Percentiles rank a stretch among this genome's conserved stretches.
phyloP scores from a whole-genome alignment of 35 echinoderm and acorn worm species.

The Apostichopus parvimensis region DNA sequence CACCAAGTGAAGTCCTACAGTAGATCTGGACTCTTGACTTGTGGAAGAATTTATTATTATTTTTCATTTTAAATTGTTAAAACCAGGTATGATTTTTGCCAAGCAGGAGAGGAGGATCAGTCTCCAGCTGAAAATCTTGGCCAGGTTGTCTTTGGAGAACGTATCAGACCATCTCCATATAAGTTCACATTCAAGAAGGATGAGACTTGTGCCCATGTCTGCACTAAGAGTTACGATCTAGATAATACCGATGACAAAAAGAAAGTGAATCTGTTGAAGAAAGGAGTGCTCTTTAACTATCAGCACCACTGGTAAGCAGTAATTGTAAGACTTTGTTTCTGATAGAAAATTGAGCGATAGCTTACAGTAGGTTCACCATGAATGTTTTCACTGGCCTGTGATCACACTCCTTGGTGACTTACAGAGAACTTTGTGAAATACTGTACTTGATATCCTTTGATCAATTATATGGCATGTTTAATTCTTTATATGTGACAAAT shows the following conservation, averaged over 20 bases:
- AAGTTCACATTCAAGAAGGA: conserved; percentile 75
- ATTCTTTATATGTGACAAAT: too few species aligned
- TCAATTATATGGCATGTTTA: too few species aligned
- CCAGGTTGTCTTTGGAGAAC: conserved; percentile 95
- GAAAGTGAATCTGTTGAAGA: conserved; percentile 75
- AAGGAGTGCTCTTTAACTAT: conserved; percentile 90
- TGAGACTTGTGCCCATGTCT: conserved; percentile 65
- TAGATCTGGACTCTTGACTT: too few species aligned
- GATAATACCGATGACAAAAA: conserved; percentile 47
- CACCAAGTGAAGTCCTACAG: too few species aligned
- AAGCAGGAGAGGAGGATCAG: conserved; percentile 19
- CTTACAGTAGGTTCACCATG: too few species aligned
- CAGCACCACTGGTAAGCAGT: conserved; percentile 86
- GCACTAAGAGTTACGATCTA: conserved; percentile 69
- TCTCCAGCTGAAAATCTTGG: conserved; percentile 90
- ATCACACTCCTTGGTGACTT: too few species aligned
- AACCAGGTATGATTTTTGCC: conserved; percentile 92
- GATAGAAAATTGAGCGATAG: too few species aligned
- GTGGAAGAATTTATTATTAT: too few species aligned
- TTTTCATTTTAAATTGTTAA: background rate
- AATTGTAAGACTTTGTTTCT: too few species aligned
- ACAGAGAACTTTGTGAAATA: too few species aligned
- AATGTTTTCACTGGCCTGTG: too few species aligned
- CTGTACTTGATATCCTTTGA: too few species aligned
- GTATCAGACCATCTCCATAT: conserved; percentile 86